A percentile compares a stretch with the other conserved stretches of the same genome.
These are phyloP conservation scores for Holotrichia oblita DNA, from an alignment of 1,140 invertebrate genomes.

Conservation along the genomic window DNA sequence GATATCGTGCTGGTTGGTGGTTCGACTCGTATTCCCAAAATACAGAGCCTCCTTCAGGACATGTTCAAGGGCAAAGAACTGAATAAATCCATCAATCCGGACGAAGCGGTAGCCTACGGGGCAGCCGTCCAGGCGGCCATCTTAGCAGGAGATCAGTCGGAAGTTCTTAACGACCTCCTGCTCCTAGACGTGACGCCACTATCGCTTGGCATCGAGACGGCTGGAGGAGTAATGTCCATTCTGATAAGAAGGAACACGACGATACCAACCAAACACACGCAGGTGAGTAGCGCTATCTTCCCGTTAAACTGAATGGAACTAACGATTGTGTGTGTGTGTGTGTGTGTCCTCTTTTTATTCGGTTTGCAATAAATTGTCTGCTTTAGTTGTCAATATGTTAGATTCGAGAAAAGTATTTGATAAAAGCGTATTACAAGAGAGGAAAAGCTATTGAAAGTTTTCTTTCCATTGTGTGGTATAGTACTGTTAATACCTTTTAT, in stretches of 20 bases:
- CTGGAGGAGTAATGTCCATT: conserved; percentile 59
- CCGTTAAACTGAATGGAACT: not conserved
- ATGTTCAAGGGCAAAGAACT: conserved; percentile 75
- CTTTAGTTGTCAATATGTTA: not conserved
- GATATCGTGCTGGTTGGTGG: conserved; percentile 70
- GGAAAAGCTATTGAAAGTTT: too few species aligned
- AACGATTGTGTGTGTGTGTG: not conserved
- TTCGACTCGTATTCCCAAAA: conserved; percentile 71
- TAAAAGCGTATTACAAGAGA: not conserved
- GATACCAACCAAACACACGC: conserved; percentile 67
- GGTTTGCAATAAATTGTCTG: not conserved
- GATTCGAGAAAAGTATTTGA: too few species aligned
- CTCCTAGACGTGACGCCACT: conserved; percentile 66
- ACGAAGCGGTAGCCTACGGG: conserved; percentile 82
- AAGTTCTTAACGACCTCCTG: conserved; percentile 69
- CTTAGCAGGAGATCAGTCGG: conserved; percentile 67
- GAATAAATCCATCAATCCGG: conserved; percentile 77
- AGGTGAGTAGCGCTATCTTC: conserved; percentile 52
- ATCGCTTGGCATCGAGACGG: conserved; percentile 63
- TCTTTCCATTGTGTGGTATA: too few species aligned
- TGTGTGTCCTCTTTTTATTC: not conserved
- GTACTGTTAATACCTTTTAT: too few species aligned
- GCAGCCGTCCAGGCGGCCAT: conserved; percentile 79
- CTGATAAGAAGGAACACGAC: conserved; percentile 66
- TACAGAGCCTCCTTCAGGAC: conserved; percentile 67